phyloP scores from a whole-genome alignment of 1,140 invertebrate species.

The Panulirus ornatus region DNA sequence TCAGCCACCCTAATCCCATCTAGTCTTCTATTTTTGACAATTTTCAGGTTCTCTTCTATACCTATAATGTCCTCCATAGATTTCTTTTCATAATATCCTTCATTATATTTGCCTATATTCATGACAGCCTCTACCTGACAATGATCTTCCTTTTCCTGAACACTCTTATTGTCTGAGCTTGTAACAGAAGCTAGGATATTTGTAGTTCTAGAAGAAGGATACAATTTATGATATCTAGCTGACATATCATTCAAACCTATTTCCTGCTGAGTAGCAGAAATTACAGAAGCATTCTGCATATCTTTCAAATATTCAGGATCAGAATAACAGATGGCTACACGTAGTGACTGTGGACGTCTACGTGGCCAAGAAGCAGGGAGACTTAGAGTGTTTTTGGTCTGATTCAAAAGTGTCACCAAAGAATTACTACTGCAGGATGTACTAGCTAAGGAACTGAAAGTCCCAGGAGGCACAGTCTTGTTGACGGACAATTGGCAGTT shows the following conservation, averaged over 20 bases:
- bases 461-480: conserved; percentile 46
- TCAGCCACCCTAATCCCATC: not conserved
- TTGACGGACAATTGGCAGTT: conserved; percentile 48
- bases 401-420: conserved; percentile 32
- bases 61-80: not conserved
- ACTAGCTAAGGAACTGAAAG: conserved; percentile 12
- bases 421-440: conserved; percentile 54
- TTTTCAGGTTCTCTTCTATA: not conserved
- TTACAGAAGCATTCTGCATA: not conserved
- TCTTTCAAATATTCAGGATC: conserved; percentile 47
- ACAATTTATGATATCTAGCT: not conserved
- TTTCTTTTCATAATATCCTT: not conserved
- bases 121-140: not conserved
- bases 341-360: conserved; percentile 57
- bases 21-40: conserved; percentile 6
- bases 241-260: conserved; percentile 49
- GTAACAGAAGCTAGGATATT: not conserved
- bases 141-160: not conserved
- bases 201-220: not conserved
- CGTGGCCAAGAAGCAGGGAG: conserved; percentile 61
- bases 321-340: conserved; percentile 66
- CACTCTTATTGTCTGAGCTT: not conserved
- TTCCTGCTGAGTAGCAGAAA: conserved; percentile 29
- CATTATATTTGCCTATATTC: not conserved
- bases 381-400: conserved; percentile 16